Base-by-base conservation (phyloP, 2,113 vertebrate genomes). In the Thermophis baileyi region DNA sequence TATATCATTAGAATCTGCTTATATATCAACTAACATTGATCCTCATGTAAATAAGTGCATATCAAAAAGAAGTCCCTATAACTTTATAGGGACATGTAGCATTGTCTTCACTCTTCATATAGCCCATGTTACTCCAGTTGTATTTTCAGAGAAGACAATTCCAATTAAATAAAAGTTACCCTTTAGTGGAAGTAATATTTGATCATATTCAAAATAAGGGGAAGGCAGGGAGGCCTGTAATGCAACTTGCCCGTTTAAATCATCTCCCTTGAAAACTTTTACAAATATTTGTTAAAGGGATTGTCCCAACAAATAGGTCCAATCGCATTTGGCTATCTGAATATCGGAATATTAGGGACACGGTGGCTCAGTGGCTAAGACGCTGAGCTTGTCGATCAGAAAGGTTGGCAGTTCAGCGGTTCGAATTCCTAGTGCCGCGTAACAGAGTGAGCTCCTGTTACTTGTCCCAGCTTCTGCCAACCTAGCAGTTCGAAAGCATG, bases 111-210 rank as follows among this genome's bases (percentile, higher is more conserved):
- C 30, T 25, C 35, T 8, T 11, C 7, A 4, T 44, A 44, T 14
- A 0, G 54, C 14, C 49, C 5, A 6, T 12, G 8, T 0, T 0
- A 18, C 24, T 92, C 88, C 60, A 46, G 6, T 0, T 35, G 25
- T 94, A 57, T 25, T 0, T 91, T 22, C 90, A 6, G 5, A 10
- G 30, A n/a, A 35, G 35, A 51, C 11, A 35, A 50, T 50, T 49
- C 49, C 49, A 88, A 8, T 14, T 27, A 74, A 93, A 53, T 27
- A 14, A 35, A 93, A 92, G 14, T 3, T 81, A 22, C 16, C 50
- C n/a, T 91, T 89, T 74, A 53, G 14, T 44, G 81, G 24, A 30
- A 85, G 6, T 55, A 4, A 14, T 11, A 90, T 50, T 63, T 57
- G 44, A 12, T 27, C n/a, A 35, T 44, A 25, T 10, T 53, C 53